Percentiles rank a stretch among this genome's conserved stretches.
Evolutionary conservation across 2,797 vertebrate species (phyloP).

Genomic region (Dermochelys coriacea): DNA sequence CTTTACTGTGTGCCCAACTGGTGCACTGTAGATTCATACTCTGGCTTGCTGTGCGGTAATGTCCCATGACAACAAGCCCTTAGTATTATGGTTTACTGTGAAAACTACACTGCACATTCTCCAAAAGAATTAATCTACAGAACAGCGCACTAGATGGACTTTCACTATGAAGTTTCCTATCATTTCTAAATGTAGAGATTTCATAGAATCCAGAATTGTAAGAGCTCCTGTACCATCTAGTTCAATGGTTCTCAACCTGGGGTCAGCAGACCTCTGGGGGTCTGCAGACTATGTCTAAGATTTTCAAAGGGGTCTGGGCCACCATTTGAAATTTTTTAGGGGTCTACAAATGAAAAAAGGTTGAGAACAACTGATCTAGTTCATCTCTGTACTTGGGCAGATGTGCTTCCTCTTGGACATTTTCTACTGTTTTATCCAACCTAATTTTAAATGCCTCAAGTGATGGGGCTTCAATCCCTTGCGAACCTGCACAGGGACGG

Average conservation of each 20-base stretch:
- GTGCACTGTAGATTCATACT: too few species aligned
- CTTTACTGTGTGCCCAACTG: too few species aligned
- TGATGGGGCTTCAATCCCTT: not conserved
- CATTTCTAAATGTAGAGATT: not conserved
- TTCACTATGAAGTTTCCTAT: not conserved
- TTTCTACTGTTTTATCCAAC: not conserved
- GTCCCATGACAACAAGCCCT: too few species aligned
- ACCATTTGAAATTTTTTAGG: too few species aligned
- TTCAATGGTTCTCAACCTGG: too few species aligned
- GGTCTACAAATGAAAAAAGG: too few species aligned
- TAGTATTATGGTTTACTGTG: not conserved
- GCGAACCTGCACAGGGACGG: not conserved
- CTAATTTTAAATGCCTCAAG: not conserved
- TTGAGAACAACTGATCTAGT: not conserved
- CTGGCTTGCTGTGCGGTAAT: too few species aligned
- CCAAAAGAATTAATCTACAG: not conserved
- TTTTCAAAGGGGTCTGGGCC: too few species aligned
- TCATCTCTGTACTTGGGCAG: not conserved
- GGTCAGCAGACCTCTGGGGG: too few species aligned
- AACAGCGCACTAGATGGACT: not conserved
- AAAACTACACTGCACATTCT: not conserved
- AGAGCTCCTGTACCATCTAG: not conserved
- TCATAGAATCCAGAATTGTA: not conserved
- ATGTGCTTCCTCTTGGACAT: not conserved
- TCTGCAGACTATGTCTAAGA: too few species aligned